phyloP scores from a whole-genome alignment of 1,140 invertebrate species.

The Drosophila subpulchrella region DNA sequence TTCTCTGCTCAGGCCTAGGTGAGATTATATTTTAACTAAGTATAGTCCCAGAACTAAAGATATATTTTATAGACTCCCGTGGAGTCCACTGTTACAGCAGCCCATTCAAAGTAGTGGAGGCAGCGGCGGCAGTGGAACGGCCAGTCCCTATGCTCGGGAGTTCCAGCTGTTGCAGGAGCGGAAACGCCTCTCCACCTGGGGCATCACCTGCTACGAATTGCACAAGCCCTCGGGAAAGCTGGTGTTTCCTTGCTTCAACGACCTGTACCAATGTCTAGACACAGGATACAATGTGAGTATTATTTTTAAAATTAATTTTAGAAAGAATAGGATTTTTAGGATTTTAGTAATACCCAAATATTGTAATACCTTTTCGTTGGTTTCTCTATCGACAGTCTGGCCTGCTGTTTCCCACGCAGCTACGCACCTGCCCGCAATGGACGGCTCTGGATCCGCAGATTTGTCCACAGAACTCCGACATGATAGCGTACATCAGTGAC shows the following conservation, averaged over 20 bases:
- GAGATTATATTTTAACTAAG: background rate
- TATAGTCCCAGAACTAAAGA: background rate
- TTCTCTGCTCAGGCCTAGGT: slow-evolving; percentile 57
- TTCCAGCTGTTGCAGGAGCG: slow-evolving; percentile 96
- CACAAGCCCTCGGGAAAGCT: slow-evolving; percentile 92
- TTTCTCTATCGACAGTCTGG: slow-evolving; percentile 86
- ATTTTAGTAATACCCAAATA: too few species aligned
- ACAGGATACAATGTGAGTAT: slow-evolving; percentile 88
- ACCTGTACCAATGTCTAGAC: slow-evolving; percentile 92
- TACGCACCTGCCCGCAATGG: slow-evolving; percentile 88
- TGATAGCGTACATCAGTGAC: slow-evolving; percentile 95
- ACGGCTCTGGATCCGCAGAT: slow-evolving; percentile 94
- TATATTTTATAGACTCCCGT: slow-evolving; percentile 85
- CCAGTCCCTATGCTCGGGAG: slow-evolving; percentile 88
- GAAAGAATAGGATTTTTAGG: too few species aligned
- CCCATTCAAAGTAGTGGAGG: slow-evolving; percentile 87
- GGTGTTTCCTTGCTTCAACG: slow-evolving; percentile 95
- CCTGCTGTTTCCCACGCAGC: slow-evolving; percentile 89
- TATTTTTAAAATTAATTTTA: too few species aligned
- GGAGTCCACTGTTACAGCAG: slow-evolving; percentile 90
- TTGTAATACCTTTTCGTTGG: background rate
- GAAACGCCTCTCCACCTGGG: slow-evolving; percentile 95
- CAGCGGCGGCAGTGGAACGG: slow-evolving; percentile 83
- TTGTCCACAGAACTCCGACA: slow-evolving; percentile 93
- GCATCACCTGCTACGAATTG: slow-evolving; percentile 97